Conservation (phyloP, 2,888 invertebrate species). For the Azorinus chamasolen region DNA sequence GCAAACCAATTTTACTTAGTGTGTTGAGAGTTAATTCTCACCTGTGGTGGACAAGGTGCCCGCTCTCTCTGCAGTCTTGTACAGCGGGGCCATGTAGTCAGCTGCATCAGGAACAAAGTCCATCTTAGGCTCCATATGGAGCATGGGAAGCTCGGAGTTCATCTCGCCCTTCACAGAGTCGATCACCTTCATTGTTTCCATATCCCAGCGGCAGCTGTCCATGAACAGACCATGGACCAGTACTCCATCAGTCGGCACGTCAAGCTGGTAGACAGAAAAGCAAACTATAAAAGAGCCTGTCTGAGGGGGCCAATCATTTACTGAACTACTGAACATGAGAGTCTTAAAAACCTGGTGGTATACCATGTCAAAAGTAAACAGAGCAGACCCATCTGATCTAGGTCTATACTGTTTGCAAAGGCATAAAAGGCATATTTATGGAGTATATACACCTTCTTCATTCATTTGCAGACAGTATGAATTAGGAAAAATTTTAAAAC, state of each 20-base stretch:
- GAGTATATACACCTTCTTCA: too few relatives aligned
- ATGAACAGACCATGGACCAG: slow-evolving; percentile 86
- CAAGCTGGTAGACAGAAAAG: slow-evolving; percentile 65
- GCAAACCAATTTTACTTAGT: too few relatives aligned
- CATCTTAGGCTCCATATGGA: slow-evolving; percentile 89
- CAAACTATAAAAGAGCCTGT: background rate
- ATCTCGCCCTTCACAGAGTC: slow-evolving; percentile 90
- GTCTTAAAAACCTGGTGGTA: too few relatives aligned
- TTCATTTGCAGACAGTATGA: too few relatives aligned
- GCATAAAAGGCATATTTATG: too few relatives aligned
- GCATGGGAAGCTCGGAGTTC: slow-evolving; percentile 91
- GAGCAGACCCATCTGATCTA: too few relatives aligned
- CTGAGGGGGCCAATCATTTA: too few relatives aligned
- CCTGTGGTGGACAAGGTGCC: slow-evolving; percentile 87
- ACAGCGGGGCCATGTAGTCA: slow-evolving; percentile 85
- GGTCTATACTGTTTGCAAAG: too few relatives aligned
- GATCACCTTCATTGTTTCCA: slow-evolving; percentile 77
- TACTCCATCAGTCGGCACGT: slow-evolving; percentile 84
- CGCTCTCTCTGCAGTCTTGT: slow-evolving; percentile 86
- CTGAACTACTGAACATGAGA: too few relatives aligned
- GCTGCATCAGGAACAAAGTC: slow-evolving; percentile 87
- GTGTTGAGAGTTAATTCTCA: too few relatives aligned
- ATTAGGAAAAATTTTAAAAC: too few relatives aligned
- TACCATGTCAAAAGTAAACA: too few relatives aligned
- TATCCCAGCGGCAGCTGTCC: slow-evolving; percentile 86